phyloP scores from a whole-genome alignment of 2,888 invertebrate genomes.

The Drosophila sordidula region DNA sequence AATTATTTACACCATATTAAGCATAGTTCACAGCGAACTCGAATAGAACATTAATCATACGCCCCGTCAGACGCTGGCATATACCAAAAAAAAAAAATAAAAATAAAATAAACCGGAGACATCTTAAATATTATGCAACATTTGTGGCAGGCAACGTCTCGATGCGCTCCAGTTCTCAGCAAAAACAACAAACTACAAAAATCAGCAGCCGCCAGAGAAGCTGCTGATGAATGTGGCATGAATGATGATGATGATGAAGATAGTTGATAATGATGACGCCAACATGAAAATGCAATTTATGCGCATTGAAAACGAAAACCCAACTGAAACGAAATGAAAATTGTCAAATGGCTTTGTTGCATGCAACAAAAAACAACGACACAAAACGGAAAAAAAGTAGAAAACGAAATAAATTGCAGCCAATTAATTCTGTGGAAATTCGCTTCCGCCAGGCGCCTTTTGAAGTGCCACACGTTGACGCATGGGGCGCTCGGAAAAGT shows the following conservation, averaged over 20 bases:
- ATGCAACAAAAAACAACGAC: constrained; percentile 39
- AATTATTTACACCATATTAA: too few species aligned
- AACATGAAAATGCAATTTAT: constrained; percentile 46
- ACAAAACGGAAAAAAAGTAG: constrained; percentile 1
- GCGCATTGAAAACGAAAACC: constrained; percentile 43
- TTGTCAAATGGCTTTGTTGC: constrained; percentile 71
- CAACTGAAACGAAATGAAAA: constrained; percentile 33
- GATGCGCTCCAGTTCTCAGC: constrained; percentile 71
- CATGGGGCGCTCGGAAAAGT: too few species aligned
- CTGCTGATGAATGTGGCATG: constrained; percentile 38
- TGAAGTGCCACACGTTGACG: constrained; percentile 29
- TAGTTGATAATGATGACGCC: constrained; percentile 31
- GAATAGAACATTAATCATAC: background rate
- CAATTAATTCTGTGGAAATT: constrained; percentile 52
- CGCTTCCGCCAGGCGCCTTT: constrained; percentile 50
- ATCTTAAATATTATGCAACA: constrained; percentile 62
- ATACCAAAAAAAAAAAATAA: background rate
- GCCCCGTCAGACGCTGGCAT: background rate
- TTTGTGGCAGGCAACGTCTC: constrained; percentile 56
- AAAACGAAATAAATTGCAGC: constrained; percentile 23
- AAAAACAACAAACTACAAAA: constrained; percentile 27
- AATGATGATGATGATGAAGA: constrained; percentile 17
- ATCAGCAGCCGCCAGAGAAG: constrained; percentile 21
- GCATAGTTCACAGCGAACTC: background rate
- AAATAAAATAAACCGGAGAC: constrained; percentile 6